Conservation (phyloP, 1,140 invertebrate species). For the Vollenhovia emeryi region DNA sequence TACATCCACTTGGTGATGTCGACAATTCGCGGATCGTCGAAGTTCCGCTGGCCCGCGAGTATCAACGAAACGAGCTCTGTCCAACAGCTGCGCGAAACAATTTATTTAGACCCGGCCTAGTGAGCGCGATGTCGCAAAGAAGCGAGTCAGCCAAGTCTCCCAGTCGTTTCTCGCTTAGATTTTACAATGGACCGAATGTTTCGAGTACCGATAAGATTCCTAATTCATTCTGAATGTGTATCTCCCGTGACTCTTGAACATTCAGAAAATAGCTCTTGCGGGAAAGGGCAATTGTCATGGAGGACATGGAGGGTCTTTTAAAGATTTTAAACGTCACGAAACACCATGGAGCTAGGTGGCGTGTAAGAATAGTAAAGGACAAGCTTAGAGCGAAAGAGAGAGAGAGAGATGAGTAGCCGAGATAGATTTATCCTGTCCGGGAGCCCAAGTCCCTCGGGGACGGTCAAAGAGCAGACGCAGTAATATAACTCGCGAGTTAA, state of each 20-base stretch:
- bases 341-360: background rate
- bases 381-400: background rate
- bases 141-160: background rate
- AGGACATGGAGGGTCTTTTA: background rate
- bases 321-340: background rate
- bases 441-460: background rate
- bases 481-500: background rate
- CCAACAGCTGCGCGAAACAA: slow-evolving; percentile 13
- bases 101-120: slow-evolving; percentile 22
- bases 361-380: background rate
- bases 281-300: background rate
- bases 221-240: background rate
- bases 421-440: background rate
- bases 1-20: background rate
- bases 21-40: background rate
- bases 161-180: background rate
- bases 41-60: background rate
- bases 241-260: too few relatives aligned
- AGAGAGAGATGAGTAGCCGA: background rate
- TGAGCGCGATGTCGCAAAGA: slow-evolving; percentile 5
- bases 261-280: background rate
- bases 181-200: slow-evolving; percentile 19
- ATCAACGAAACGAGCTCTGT: background rate
- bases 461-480: background rate
- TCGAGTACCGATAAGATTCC: background rate